Evolutionary conservation across 1,140 invertebrate genomes (phyloP), one percentile per base, ranked within the genome.

Genomic region (Vanessa atalanta): DNA sequence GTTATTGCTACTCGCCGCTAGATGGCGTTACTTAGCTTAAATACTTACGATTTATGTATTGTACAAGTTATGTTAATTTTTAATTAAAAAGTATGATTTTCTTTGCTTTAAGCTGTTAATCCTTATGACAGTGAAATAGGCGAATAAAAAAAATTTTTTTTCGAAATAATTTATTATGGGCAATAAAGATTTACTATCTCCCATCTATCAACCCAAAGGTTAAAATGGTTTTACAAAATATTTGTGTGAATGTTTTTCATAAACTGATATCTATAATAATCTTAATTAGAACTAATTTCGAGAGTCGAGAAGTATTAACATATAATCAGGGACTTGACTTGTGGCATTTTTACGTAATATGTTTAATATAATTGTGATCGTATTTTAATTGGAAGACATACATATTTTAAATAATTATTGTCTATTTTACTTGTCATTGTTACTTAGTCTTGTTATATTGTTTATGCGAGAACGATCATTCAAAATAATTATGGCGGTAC

Each of bases 361-460:
- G 20, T 26, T 57, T 57, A 23, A 57, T 57, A 3, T 23, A 7
- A 57, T 57, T 57, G 7, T 23, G 20, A 57, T 57, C 12, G 20
- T 23, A 20, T 57, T 26, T 9, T 11, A 23, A 57, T 23, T 2
- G 20, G 20, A 57, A 23, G 53, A 57, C 43, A 76, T 60, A 68
- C 61, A 77, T 73, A 63, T 61, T 77, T 57, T 61, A 70, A 67
- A 66, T 69, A 26, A 73, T 64, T 63, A 51, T 64, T 70, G 60
- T 65, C 63, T 70, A 50, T 74, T 70, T 63, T 23, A 14, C 47
- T 79, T 74, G 70, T 79, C 73, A 79, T 65, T 73, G 61, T 50
- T 48, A 23, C 68, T 57, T 60, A 74, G 66, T 48, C 69, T 73
- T 67, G 71, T 72, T 31, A 61, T 51, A 67, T 72, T 53, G 70